Evolutionary conservation across 2,113 vertebrate species (phyloP).

Genomic region (Chionis minor): DNA sequence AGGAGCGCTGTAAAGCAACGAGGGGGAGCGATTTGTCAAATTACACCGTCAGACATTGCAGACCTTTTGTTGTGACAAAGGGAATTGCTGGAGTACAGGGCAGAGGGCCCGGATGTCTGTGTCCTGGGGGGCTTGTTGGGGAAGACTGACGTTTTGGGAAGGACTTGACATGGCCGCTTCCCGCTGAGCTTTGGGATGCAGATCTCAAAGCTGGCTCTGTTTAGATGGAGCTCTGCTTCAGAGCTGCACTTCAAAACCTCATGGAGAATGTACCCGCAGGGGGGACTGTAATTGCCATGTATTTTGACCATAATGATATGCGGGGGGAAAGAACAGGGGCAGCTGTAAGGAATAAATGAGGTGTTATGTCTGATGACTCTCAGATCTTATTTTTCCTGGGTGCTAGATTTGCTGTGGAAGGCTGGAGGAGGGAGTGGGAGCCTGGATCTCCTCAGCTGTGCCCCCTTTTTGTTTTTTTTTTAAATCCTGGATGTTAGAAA

Average conservation of each 20-base stretch:
- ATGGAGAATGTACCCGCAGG: not conserved
- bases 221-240: not conserved
- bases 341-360: not conserved
- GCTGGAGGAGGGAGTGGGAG: not conserved
- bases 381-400: not conserved
- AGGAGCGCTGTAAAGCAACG: not conserved
- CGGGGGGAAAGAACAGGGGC: not conserved
- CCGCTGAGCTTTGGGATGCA: not conserved
- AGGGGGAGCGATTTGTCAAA: not conserved
- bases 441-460: not conserved
- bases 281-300: conserved; percentile 7
- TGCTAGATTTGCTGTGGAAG: not conserved
- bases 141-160: not conserved
- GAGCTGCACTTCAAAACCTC: not conserved
- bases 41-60: not conserved
- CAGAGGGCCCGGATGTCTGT: not conserved
- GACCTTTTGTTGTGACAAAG: not conserved
- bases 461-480: not conserved
- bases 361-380: not conserved
- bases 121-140: not conserved
- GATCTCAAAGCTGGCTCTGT: not conserved
- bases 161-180: not conserved
- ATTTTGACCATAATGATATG: not conserved
- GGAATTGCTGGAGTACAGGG: not conserved
- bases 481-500: not conserved